These are phyloP conservation scores for Dinothrombium tinctorium DNA, from an alignment of 1,140 invertebrate genomes.

Conservation along the genomic window DNA sequence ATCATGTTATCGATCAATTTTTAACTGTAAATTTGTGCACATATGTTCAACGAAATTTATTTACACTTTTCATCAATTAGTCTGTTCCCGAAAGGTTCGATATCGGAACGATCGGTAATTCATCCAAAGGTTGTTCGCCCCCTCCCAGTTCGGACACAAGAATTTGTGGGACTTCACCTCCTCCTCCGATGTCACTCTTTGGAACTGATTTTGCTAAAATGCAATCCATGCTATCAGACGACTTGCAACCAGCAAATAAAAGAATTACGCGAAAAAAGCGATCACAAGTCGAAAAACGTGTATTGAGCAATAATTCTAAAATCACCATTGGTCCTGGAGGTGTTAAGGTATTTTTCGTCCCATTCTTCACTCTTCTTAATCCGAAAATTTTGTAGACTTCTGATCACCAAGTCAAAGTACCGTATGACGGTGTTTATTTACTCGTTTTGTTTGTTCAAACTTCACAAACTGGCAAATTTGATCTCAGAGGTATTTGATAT, in stretches of 20 bases:
- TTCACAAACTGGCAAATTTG: too few species aligned
- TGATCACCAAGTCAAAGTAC: constrained; percentile 16
- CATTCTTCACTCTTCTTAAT: neutral
- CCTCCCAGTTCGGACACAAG: neutral
- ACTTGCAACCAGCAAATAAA: neutral
- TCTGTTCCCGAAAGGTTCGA: neutral
- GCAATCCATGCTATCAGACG: neutral
- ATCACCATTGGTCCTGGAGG: neutral
- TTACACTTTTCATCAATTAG: neutral
- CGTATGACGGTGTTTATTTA: constrained; percentile 25
- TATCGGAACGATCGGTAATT: neutral
- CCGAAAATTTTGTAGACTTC: neutral
- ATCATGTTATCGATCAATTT: constrained; percentile 7
- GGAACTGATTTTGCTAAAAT: neutral
- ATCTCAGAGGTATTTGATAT: too few species aligned
- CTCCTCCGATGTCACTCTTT: neutral
- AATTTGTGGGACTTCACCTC: constrained; percentile 1
- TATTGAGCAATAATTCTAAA: neutral
- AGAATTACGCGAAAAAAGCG: neutral
- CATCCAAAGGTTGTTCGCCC: neutral
- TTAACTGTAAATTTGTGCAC: constrained; percentile 1
- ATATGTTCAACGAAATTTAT: neutral
- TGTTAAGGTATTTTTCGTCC: neutral
- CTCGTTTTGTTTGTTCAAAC: constrained; percentile 21
- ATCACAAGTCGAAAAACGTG: neutral